Evolutionary conservation across 1,140 invertebrate genomes (phyloP), one percentile per base, ranked within the genome.

Genomic region (Parasteatoda tepidariorum): DNA sequence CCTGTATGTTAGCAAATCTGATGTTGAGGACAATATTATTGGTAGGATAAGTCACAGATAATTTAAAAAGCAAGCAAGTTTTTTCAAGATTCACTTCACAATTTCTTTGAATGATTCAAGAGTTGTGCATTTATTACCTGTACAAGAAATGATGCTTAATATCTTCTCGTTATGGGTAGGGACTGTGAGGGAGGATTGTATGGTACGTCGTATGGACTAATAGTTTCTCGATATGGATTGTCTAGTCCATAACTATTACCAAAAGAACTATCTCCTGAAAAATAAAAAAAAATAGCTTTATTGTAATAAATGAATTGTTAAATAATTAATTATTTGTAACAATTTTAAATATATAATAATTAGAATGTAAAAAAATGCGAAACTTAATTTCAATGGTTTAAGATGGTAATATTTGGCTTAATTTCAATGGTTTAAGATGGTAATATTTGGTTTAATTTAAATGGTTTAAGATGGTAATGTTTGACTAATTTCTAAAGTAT

Each of bases 201-300:
- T 7, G 74, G 33, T 3, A 54, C 61, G 30, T 66, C 68, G 22
- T 83, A 83, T 26, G 81, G 34, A 34, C 55, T 70, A 11, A 73
- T 73, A 22, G 70, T 59, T 28, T 30, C 9, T 54, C 59, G 18
- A 57, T 64, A 83, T 24, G 81, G 70, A 74, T 83, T 83, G 81
- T 83, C 81, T 5, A 83, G 59, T 31, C 81, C 81, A 28, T 55
- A 73, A 9, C 28, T n/a, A 34, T 33, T 66, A 5, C 68, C 68
- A n/a, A 41, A 13, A 34, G 66, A 22, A 31, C 66, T 82, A 7
- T 83, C 81, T 34, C 81, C 81, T 83, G 38, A 34, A 54, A 73
- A 33, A n/a, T 13, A 70, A 18, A 18, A n/a, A 31, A 3, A 13
- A 64, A 24, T 64, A 6, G 6, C 11, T 7, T 64, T 64, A n/a